A percentile compares a stretch with the other conserved stretches of the same genome.
Evolutionary conservation across 2,797 vertebrate genomes (phyloP).

Genomic region (Muraenolepis orangiensis): DNA sequence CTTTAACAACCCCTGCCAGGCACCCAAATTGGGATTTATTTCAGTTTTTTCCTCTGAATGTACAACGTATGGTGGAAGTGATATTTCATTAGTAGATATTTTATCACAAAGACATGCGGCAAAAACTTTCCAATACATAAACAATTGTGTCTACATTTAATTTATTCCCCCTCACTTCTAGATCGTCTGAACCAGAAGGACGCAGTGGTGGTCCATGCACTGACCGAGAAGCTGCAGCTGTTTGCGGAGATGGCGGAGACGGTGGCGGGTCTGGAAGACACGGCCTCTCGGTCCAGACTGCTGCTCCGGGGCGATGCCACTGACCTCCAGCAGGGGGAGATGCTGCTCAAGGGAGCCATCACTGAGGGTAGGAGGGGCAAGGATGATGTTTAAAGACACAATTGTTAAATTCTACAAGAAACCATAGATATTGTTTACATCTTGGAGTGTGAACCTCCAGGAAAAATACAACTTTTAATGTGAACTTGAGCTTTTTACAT

Average conservation of each 20-base stretch:
- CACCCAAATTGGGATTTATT: neutral
- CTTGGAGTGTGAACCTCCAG: neutral
- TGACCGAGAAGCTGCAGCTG: constrained; percentile 88
- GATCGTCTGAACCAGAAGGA: constrained; percentile 85
- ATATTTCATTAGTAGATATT: neutral
- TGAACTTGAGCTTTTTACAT: too few relatives aligned
- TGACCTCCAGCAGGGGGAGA: constrained; percentile 86
- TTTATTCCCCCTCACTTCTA: constrained; percentile 39
- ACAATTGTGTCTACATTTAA: neutral
- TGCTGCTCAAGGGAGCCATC: constrained; percentile 83
- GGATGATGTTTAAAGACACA: neutral
- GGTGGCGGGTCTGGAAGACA: constrained; percentile 75
- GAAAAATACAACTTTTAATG: neutral
- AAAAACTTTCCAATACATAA: neutral
- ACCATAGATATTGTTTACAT: neutral
- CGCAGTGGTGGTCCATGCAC: constrained; percentile 77
- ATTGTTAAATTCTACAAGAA: too few relatives aligned
- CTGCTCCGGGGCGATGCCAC: constrained; percentile 78
- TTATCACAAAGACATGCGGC: neutral
- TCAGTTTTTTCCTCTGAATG: neutral
- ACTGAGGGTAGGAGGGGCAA: constrained; percentile 78
- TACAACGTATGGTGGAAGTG: neutral
- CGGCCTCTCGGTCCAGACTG: constrained; percentile 59
- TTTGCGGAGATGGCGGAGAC: constrained; percentile 85
- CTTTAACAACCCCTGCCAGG: neutral